Percentiles rank a stretch among this genome's conserved stretches.
phyloP scores from a whole-genome alignment of 2,888 invertebrate genomes.

The Oeneis ivallda region DNA sequence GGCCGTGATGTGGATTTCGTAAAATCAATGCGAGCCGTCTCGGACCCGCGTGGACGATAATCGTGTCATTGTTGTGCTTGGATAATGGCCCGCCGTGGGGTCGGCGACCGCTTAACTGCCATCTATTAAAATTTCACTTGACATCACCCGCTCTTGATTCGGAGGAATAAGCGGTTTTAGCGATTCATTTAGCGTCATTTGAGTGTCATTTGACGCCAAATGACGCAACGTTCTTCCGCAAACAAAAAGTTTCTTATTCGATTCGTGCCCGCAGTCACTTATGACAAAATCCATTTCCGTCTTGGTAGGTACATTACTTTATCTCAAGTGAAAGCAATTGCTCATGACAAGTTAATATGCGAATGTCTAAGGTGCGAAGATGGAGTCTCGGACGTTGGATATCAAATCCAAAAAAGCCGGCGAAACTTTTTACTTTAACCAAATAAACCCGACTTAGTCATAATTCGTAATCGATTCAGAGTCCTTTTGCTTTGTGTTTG shows the following conservation, averaged over 20 bases:
- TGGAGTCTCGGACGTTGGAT: too few species aligned
- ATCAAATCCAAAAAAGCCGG: too few species aligned
- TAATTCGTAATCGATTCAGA: neutral
- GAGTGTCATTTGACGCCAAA: neutral
- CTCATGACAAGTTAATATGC: too few species aligned
- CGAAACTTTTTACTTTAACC: too few species aligned
- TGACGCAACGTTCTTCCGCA: conserved; percentile 14
- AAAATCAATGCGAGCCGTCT: conserved; percentile 76
- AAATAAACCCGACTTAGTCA: too few species aligned
- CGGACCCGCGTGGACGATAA: conserved; percentile 64
- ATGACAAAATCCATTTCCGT: too few species aligned
- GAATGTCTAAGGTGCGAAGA: too few species aligned
- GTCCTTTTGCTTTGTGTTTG: neutral
- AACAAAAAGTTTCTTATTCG: neutral
- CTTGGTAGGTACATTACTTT: too few species aligned
- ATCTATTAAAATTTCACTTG: conserved; percentile 63
- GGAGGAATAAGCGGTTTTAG: conserved; percentile 24
- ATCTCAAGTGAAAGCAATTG: too few species aligned
- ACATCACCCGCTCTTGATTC: conserved; percentile 44
- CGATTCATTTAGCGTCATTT: conserved; percentile 7
- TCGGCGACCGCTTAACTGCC: conserved; percentile 62
- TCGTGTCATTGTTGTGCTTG: conserved; percentile 71
- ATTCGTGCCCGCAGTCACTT: too few species aligned
- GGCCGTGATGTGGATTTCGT: conserved; percentile 76
- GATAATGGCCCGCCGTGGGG: conserved; percentile 58